Evolutionary conservation across 2,113 vertebrate species (phyloP), one percentile per base, ranked within the genome.

Genomic region (Shinisaurus crocodilurus): DNA sequence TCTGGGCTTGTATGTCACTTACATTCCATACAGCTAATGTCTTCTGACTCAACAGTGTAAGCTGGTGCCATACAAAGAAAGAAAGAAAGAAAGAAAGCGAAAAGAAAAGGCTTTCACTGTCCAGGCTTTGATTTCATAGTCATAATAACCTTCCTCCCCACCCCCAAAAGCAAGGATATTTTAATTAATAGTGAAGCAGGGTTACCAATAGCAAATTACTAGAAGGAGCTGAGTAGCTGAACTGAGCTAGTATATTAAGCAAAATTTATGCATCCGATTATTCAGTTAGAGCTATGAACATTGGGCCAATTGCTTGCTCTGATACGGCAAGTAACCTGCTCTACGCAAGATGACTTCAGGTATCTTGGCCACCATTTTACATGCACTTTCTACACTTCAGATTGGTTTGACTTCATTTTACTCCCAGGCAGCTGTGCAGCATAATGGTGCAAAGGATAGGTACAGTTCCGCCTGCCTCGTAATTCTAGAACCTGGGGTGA

Each of bases 161-260:
- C 48, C 70, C 86, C 75, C 80, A 81, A 54, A 70, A 88, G 45
- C 25, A 70, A 75, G 54, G 69, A 84, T 29, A 76, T 45, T 0
- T 84, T 91, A 83, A 88, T 84, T 65, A 67, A 65, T 6, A 88
- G 1, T 72, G 89, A 87, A 25, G 75, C 54, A 82, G 81, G 87
- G 54, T 45, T 77, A 5, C 3, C 6, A 85, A 27, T 29, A n/a
- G 40, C 6, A 84, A 85, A 32, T 65, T n/a, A 27, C 32, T 6
- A 74, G 65, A 91, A 89, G 25, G 37, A 88, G 9, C 12, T 6
- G 5, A 32, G 72, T 67, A 84, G n/a, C 65, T 76, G 70, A 72
- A 15, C 25, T 9, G 54, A 94, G 81, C 76, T 45, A 79, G 29
- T 2, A 16, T 5, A 57, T n/a, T 74, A 63, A 6, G 45, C 1